A percentile compares a stretch with the other conserved stretches of the same genome.
Evolutionary conservation across 2,797 vertebrate species (phyloP).

Genomic region (Poecile montanus): DNA sequence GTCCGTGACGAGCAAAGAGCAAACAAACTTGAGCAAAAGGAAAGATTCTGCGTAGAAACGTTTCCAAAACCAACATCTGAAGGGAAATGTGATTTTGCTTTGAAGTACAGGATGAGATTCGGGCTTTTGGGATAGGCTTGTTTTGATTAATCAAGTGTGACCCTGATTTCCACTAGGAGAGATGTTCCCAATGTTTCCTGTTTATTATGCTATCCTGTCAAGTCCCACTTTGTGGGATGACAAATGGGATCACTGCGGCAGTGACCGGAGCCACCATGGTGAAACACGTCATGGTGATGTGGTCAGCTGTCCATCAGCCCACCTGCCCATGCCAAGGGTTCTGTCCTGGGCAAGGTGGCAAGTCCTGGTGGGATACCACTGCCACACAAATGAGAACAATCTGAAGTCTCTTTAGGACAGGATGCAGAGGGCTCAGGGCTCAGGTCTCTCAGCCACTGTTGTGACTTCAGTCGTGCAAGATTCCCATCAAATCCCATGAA

Average conservation of each 20-base stretch:
- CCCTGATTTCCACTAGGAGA: background rate
- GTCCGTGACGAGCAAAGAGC: background rate
- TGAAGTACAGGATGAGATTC: background rate
- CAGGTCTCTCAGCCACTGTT: background rate
- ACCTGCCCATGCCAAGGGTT: background rate
- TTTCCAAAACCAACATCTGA: background rate
- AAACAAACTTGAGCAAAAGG: background rate
- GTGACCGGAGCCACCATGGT: accelerated
- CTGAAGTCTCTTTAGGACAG: background rate
- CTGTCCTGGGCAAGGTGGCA: background rate
- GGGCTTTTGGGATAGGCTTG: background rate
- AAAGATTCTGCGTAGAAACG: background rate
- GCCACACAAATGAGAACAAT: background rate
- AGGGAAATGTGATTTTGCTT: background rate
- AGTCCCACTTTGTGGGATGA: background rate
- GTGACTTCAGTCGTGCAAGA: background rate
- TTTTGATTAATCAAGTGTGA: background rate
- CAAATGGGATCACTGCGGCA: accelerated
- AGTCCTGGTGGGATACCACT: background rate
- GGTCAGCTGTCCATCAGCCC: background rate
- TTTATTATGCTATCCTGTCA: background rate
- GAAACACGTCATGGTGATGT: background rate
- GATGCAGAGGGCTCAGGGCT: background rate
- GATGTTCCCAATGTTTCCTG: background rate
- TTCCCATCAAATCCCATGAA: background rate